phyloP scores from a whole-genome alignment of 2,888 invertebrate genomes.

The Gortyna flavago region DNA sequence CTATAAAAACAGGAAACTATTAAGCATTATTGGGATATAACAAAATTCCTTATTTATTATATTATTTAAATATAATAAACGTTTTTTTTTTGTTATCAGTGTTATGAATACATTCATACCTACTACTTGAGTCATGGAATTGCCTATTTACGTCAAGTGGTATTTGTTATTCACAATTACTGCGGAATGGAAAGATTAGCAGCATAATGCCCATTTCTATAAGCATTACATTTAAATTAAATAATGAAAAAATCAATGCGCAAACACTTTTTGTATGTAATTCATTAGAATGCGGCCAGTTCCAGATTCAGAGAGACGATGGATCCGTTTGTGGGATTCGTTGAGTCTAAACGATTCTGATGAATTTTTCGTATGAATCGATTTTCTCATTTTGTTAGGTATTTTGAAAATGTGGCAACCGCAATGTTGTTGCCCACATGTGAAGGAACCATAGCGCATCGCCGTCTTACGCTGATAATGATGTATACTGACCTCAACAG shows the following conservation, averaged over 20 bases:
- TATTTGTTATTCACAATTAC: constrained; percentile 18
- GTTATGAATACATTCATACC: background rate
- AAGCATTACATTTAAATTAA: background rate
- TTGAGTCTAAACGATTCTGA: no score
- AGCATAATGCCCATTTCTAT: background rate
- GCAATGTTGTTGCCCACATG: no score
- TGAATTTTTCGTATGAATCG: no score
- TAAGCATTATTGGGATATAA: background rate
- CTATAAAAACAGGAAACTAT: constrained; percentile 87
- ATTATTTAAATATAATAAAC: constrained; percentile 1
- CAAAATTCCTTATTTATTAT: background rate
- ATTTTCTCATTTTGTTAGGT: no score
- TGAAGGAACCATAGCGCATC: background rate
- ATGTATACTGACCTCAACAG: constrained; percentile 92
- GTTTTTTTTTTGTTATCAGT: background rate
- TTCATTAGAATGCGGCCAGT: no score
- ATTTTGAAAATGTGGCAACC: no score
- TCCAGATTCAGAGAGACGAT: no score
- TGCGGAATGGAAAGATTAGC: background rate
- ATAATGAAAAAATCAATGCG: no score
- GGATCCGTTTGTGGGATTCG: no score
- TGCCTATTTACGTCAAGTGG: background rate
- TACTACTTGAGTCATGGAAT: constrained; percentile 17
- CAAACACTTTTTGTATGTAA: no score
- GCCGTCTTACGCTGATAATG: background rate